Conservation (phyloP, 2,113 vertebrate genomes). For the Cygnus atratus region DNA sequence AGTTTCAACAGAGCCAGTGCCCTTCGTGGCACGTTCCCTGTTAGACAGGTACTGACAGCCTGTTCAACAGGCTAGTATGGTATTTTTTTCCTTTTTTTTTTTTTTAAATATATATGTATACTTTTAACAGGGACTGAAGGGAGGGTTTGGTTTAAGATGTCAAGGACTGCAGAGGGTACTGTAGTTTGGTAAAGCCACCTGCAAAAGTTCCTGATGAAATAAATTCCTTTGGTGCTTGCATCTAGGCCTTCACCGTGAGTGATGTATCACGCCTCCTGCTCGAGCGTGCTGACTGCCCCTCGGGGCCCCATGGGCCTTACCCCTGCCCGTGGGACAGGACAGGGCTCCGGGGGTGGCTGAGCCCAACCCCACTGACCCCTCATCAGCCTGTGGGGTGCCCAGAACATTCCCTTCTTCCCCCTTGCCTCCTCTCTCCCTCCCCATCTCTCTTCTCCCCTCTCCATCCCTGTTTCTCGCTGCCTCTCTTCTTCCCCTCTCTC, state of each 20-base stretch:
- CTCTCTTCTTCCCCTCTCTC: background rate
- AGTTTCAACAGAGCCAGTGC: background rate
- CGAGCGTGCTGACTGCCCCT: fast-evolving
- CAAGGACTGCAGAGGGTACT: background rate
- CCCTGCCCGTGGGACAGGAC: fast-evolving
- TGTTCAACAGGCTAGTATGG: background rate
- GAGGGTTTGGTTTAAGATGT: background rate
- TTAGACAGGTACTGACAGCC: background rate
- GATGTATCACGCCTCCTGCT: background rate
- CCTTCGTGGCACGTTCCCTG: background rate
- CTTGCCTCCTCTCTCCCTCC: fast-evolving
- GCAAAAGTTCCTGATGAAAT: background rate
- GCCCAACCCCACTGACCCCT: background rate
- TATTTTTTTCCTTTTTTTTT: background rate
- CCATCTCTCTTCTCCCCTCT: background rate
- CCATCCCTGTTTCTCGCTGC: background rate
- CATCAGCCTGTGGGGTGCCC: fast-evolving
- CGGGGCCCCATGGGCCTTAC: fast-evolving
- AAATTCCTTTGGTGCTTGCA: background rate
- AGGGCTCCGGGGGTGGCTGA: fast-evolving
- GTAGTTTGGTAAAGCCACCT: background rate
- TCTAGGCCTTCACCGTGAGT: background rate
- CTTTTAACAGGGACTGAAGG: background rate
- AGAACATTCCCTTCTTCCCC: background rate
- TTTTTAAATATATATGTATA: background rate